Conservation (phyloP, 2,113 vertebrate genomes). For the Apteryx owenii region DNA sequence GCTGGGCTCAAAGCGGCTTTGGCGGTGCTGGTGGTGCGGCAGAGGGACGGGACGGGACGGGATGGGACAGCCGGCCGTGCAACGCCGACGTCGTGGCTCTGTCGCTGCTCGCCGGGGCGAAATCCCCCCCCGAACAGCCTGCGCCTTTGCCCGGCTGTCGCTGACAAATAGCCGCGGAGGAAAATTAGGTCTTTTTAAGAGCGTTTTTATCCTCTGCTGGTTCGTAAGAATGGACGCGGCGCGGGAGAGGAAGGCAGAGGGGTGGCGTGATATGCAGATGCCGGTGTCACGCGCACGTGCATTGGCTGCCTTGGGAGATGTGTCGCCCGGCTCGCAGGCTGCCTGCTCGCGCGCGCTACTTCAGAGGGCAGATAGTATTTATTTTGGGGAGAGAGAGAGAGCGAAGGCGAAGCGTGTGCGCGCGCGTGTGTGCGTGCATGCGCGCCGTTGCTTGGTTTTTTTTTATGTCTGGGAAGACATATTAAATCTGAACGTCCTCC, state of each 20-base stretch:
- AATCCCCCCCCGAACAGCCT: too few species aligned
- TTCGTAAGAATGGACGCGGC: background rate
- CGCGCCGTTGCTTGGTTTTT: accelerated
- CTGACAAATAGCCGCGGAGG: background rate
- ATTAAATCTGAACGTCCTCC: accelerated
- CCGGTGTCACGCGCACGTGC: background rate
- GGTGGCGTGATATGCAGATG: background rate
- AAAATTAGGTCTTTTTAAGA: background rate
- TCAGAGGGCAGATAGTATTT: background rate
- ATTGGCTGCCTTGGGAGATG: background rate
- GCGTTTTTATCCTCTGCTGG: background rate
- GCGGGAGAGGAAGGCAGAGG: background rate
- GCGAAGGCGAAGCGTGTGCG: accelerated
- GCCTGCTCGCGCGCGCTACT: background rate
- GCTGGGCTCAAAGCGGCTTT: background rate
- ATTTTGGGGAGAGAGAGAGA: background rate
- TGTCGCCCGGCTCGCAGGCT: background rate
- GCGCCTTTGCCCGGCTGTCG: background rate
- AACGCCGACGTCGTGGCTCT: too few species aligned
- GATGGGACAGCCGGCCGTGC: too few species aligned
- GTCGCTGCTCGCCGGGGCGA: too few species aligned
- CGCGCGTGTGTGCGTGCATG: background rate
- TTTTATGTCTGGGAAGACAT: background rate
- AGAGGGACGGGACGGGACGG: background rate
- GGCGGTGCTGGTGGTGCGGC: background rate